Base-by-base conservation (phyloP, 92 coral and sea anemone species). In the Blastomussa wellsi region DNA sequence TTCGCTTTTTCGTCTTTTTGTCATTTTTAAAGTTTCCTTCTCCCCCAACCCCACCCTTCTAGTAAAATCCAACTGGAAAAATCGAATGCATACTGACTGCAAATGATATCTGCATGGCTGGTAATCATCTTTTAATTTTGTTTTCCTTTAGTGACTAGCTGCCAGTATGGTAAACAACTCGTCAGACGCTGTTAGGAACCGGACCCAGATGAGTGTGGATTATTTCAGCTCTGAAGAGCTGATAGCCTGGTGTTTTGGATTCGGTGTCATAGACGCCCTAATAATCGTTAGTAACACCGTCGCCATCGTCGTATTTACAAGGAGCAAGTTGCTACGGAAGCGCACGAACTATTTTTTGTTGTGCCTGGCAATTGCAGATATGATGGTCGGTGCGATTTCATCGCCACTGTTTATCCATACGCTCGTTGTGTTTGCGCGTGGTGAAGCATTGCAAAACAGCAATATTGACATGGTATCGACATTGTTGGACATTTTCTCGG, bases 261-360 rank as follows among this genome's bases (percentile, higher is more conserved):
- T 87, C 68, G 93, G 90, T 14, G 33, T 90, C 33, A 90, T 94
- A 28, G 94, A 90, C 84, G 75, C 72, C 52, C 83, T 91, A 73
- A 77, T 94, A 26, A 66, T 94, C 24, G 37, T 88, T n/a, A 88
- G 92, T 74, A 94, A 94, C 88, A 71, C 90, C 42, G 66, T 94
- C 73, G 86, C 98, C 26, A 94, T 94, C 22, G 89, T 81, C 48
- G 89, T 94, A 2, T 94, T 94, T 88, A 90, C 91, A 0, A 84
- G 85, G 19, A 86, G 90, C 77, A 94, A 79, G 72, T 84, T 94
- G 20, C 84, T 94, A 76, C 93, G 98, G 66, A 94, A 91, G 52
- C 91, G 95, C 31, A 93, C 98, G 24, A 90, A 94, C 87, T 92
- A 90, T 53, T 94, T 92, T 77, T 87, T 94, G 57, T 77, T 94